Evolutionary conservation across 2,888 invertebrate genomes (phyloP).

Genomic region (Electrophaes corylata): DNA sequence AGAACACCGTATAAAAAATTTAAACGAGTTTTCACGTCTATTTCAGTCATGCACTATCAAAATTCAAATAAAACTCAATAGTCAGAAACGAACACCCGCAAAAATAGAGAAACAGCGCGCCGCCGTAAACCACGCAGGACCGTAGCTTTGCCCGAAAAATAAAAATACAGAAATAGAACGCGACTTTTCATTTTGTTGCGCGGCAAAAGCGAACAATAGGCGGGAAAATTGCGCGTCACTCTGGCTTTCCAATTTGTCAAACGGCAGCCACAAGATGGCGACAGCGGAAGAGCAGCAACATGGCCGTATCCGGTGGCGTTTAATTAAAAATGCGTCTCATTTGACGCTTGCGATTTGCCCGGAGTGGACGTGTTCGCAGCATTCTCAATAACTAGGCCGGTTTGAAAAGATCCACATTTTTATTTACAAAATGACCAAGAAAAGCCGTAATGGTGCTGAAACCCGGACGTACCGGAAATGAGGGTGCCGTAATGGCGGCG

Average conservation of each 20-base stretch:
- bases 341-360: slow-evolving; percentile 61
- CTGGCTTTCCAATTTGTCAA: slow-evolving; percentile 83
- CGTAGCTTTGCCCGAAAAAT: slow-evolving; percentile 67
- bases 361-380: slow-evolving; percentile 54
- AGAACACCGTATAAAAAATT: slow-evolving; percentile 34
- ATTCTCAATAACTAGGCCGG: slow-evolving; percentile 47
- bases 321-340: slow-evolving; percentile 82
- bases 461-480: slow-evolving; percentile 61
- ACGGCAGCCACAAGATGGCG: slow-evolving; percentile 81
- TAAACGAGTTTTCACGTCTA: slow-evolving; percentile 40
- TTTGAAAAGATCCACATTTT: slow-evolving; percentile 31
- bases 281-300: slow-evolving; percentile 68
- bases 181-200: slow-evolving; percentile 83
- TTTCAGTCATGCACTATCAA: slow-evolving; percentile 49
- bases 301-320: slow-evolving; percentile 76
- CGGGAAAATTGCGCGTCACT: slow-evolving; percentile 84
- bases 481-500: slow-evolving; percentile 63
- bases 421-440: slow-evolving; percentile 26
- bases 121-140: slow-evolving; percentile 57
- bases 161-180: slow-evolving; percentile 66
- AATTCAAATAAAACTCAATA: slow-evolving; percentile 68
- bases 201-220: slow-evolving; percentile 81
- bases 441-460: slow-evolving; percentile 48
- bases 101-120: slow-evolving; percentile 60
- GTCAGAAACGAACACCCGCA: slow-evolving; percentile 62